Base-by-base conservation (phyloP, 2,888 invertebrate genomes). In the Ormyrus thymus region DNA sequence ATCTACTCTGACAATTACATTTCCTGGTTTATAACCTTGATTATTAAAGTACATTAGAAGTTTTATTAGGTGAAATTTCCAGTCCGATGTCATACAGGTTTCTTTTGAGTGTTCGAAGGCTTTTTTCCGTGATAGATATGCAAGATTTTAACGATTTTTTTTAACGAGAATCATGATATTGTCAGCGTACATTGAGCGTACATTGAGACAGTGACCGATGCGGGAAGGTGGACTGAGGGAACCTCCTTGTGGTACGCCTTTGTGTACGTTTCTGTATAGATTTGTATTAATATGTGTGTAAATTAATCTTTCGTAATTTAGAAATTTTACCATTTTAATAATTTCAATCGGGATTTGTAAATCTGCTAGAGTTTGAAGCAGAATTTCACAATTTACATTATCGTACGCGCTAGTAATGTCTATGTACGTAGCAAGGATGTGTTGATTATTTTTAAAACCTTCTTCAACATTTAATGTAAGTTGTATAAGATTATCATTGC, bases 401-500 rank as follows among this genome's bases (percentile, higher is more conserved):
- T 13, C 9, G 3, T 53, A 55, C 1, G 53, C 69, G 0, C 53
- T n/a, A 7, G 8, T 9, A 6, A 68, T 15, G 29, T 68, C 68
- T 13, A 53, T 11, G 46, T 53, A 80, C 1, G 65, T 66, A 43
- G 75, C 81, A 4, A 73, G 9, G 0, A 62, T 15, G 9, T 80
- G 15, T 9, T 70, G 4, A 46, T 56, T 71, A 10, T 62, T 56
- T 58, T 29, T 53, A 9, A 79, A 61, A 1, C 43, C 65, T 8
- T 72, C 51, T 6, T 82, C 79, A 6, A 78, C 13, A 43, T 71
- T 48, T 45, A 70, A 13, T 10, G 6, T 70, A 7, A 70, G 10
- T 6, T 6, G 43, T 43, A 10, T 9, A 6, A 70, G 11, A 46
- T 70, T 70, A 10, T 43, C 59, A 72, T 50, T 29, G 29, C 29